Evolutionary conservation across 2,888 invertebrate genomes (phyloP), one percentile per base, ranked within the genome.

Genomic region (Dione vanillae): DNA sequence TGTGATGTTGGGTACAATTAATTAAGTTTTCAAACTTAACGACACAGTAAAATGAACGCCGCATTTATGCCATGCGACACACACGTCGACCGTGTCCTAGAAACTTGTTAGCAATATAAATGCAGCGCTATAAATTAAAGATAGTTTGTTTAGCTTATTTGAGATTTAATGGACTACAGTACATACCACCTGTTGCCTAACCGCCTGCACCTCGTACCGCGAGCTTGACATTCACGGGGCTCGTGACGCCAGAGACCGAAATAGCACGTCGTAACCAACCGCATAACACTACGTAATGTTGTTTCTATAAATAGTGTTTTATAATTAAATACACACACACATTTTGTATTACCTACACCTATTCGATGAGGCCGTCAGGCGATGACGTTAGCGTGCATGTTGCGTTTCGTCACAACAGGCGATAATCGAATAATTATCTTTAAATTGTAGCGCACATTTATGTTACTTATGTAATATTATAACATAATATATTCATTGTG

Each of bases 141-240:
- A 65, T 65, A 54, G 67, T 65, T 59, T 70, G 65, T 69, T 62
- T 40, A 66, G 66, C 64, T 73, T 65, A 73, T 70, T 58, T 74
- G 61, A 76, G 69, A 74, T 75, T 62, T 71, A 72, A 76, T 71
- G 74, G 73, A 71, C 68, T 51, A 67, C 81, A 83, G 84, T 88
- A 86, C 87, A 87, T 83, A 81, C 84, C 89, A 92, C 92, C 88
- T 92, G 92, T 92, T 91, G 90, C 85, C 83, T 77, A 84, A 86
- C 85, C 80, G 80, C 80, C 80, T 81, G 82, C 84, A 83, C 83
- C 86, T 85, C 87, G 83, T 85, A 84, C 86, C 86, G 86, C 90
- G 90, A 88, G 92, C 91, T 92, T 92, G 92, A 92, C 92, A 91
- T 92, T 92, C 88, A 85, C 86, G 83, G 85, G 84, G 82, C 87